A percentile compares a stretch with the other conserved stretches of the same genome.
These are phyloP conservation scores for Sebastes wilsoni DNA, from an alignment of 2,797 vertebrate species.

Conservation along the genomic window DNA sequence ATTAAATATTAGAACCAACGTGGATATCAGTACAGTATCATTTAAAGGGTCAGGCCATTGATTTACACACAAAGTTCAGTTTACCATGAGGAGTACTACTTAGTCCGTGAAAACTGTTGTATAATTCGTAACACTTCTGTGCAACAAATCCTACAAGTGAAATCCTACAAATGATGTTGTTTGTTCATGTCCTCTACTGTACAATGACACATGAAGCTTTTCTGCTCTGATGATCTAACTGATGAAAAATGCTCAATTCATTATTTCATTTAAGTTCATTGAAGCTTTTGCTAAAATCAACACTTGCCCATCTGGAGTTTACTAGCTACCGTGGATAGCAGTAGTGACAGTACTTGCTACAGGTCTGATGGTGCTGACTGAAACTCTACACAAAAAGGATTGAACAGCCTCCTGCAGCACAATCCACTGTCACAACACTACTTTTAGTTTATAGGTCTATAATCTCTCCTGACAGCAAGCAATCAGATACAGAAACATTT, in stretches of 20 bases:
- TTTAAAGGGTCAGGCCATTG: neutral
- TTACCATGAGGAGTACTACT: neutral
- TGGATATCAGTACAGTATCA: neutral
- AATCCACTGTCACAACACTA: too few relatives aligned
- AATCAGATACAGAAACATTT: too few relatives aligned
- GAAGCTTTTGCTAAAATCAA: neutral
- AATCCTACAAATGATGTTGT: neutral
- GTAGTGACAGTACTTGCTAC: too few relatives aligned
- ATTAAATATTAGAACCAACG: neutral
- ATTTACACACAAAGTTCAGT: neutral
- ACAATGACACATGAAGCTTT: neutral
- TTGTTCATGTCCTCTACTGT: neutral
- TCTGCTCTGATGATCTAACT: neutral
- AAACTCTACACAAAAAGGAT: too few relatives aligned
- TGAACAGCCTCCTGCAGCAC: too few relatives aligned
- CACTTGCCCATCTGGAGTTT: too few relatives aligned
- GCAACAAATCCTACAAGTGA: neutral
- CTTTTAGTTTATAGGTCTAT: too few relatives aligned
- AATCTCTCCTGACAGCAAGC: too few relatives aligned
- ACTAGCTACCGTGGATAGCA: too few relatives aligned
- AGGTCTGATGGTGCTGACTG: too few relatives aligned
- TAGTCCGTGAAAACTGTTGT: neutral
- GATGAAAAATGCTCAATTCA: neutral
- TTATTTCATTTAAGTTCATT: neutral
- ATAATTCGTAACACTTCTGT: neutral